These are phyloP conservation scores for Sebastes elongatus DNA, from an alignment of 2,797 vertebrate species.

Conservation along the genomic window DNA sequence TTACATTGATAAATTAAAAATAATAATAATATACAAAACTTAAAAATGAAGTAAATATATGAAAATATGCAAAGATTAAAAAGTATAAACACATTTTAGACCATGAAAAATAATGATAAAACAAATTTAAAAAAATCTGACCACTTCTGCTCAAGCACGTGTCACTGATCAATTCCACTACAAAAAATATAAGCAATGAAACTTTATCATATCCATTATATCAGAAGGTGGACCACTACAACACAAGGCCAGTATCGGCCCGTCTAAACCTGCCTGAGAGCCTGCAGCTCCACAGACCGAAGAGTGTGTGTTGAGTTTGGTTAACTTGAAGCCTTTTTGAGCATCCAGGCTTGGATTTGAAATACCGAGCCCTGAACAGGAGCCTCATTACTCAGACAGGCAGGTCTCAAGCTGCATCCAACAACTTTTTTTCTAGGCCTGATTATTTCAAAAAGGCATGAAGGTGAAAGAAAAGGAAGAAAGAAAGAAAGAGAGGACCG, in stretches of 20 bases:
- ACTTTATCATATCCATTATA: background rate
- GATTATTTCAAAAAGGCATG: slow-evolving; percentile 76
- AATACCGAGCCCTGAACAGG: slow-evolving; percentile 5
- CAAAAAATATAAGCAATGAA: background rate
- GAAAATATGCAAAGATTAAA: slow-evolving; percentile 1
- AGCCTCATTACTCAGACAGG: slow-evolving; percentile 22
- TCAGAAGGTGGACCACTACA: slow-evolving; percentile 30
- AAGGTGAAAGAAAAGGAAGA: slow-evolving; percentile 33
- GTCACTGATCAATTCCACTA: background rate
- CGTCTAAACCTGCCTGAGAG: slow-evolving; percentile 16
- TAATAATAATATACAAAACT: background rate
- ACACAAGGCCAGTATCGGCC: slow-evolving; percentile 18
- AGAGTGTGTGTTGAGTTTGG: slow-evolving; percentile 32
- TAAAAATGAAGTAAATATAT: background rate
- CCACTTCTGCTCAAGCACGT: background rate
- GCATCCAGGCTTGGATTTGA: slow-evolving; percentile 3
- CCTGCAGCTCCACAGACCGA: slow-evolving; percentile 31
- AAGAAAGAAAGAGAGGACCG: slow-evolving; percentile 30
- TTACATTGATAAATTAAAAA: background rate
- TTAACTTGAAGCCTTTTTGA: slow-evolving; percentile 48
- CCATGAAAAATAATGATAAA: background rate
- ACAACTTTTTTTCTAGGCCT: slow-evolving; percentile 31
- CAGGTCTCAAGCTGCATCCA: slow-evolving; percentile 63
- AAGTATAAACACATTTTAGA: background rate
- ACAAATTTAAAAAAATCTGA: background rate